Evolutionary conservation across 2,113 vertebrate species (phyloP).

Genomic region (Phycodurus eques): DNA sequence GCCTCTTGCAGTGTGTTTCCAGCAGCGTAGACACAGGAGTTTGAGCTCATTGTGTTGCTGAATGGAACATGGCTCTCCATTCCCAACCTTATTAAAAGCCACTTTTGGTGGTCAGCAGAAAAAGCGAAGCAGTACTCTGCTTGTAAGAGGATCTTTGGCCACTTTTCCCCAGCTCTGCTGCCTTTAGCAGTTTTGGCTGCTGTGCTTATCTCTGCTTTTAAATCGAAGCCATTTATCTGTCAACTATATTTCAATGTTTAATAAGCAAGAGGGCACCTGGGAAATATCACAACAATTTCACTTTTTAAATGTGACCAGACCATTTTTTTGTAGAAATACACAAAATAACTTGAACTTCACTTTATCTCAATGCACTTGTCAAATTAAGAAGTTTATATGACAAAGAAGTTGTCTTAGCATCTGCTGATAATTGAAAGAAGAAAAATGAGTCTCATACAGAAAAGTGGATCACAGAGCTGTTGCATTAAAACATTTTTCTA

Average conservation of each 20-base stretch:
- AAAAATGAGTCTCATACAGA: no score
- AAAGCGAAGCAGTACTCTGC: neutral
- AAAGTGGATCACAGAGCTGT: no score
- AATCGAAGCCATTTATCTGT: conserved; percentile 40
- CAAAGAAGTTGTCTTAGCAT: neutral
- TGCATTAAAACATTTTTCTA: no score
- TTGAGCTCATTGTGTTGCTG: neutral
- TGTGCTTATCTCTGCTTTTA: conserved; percentile 28
- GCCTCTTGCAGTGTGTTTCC: neutral
- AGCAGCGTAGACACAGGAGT: neutral
- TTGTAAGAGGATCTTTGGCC: conserved; percentile 36
- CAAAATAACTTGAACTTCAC: neutral
- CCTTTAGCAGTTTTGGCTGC: conserved; percentile 37
- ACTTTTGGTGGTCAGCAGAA: conserved; percentile 5
- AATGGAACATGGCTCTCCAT: neutral
- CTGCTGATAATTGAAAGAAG: no score
- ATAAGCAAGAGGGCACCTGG: conserved; percentile 19
- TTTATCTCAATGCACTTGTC: neutral
- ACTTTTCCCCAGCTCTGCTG: conserved; percentile 25
- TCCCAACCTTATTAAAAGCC: conserved; percentile 8
- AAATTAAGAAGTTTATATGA: neutral
- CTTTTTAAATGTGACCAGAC: neutral
- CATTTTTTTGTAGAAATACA: neutral
- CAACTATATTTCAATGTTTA: conserved; percentile 13
- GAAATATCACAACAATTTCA: conserved; percentile 13